phyloP scores from a whole-genome alignment of 2,113 vertebrate genomes.

The Desmodus rotundus region DNA sequence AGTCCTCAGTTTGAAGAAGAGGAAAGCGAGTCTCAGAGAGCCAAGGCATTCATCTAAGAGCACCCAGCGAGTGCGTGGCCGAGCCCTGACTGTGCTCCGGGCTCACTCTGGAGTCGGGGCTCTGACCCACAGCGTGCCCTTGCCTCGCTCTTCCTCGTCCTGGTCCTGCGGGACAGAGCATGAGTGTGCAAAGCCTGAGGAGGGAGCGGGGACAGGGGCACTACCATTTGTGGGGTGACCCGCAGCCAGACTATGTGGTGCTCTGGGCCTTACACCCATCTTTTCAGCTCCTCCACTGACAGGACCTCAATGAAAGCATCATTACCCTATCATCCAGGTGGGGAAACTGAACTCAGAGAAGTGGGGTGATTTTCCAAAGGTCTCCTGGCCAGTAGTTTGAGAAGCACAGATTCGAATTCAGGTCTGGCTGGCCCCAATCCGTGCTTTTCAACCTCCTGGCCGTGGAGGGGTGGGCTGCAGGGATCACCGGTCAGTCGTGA shows the following conservation, averaged over 20 bases:
- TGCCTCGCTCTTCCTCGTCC: neutral
- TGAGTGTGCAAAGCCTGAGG: neutral
- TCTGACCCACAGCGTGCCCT: neutral
- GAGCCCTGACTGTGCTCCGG: neutral
- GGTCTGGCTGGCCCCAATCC: neutral
- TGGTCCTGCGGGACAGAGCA: neutral
- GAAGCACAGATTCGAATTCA: neutral
- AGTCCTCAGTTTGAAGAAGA: neutral
- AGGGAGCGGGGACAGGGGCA: too few species aligned
- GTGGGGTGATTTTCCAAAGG: neutral
- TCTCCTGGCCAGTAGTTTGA: neutral
- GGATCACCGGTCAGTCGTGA: neutral
- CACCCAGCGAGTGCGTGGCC: neutral
- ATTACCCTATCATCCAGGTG: too few species aligned
- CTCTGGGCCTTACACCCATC: neutral
- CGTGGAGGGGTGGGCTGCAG: neutral
- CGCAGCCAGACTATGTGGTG: neutral
- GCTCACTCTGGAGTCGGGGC: neutral
- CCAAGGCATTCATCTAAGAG: neutral
- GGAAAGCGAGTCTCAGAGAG: neutral
- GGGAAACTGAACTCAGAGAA: neutral
- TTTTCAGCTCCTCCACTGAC: neutral
- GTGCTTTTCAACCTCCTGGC: neutral
- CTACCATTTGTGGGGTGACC: neutral
- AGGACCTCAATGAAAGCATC: neutral